Evolutionary conservation across 1,140 invertebrate genomes (phyloP).

Genomic region (Aphaenogaster rudis): DNA sequence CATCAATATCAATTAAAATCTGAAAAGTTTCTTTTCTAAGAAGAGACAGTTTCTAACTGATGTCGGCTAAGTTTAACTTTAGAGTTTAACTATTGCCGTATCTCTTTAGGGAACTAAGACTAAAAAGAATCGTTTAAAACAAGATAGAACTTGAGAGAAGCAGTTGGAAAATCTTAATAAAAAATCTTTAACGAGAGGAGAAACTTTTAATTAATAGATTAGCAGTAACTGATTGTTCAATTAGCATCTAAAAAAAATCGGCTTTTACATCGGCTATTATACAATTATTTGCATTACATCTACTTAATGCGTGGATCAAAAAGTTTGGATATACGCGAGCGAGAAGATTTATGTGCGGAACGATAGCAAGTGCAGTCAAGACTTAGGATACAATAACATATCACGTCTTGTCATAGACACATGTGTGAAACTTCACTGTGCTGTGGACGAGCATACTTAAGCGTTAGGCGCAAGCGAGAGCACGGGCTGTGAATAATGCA

Average conservation of each 20-base stretch:
- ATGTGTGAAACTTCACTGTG: conserved; percentile 19
- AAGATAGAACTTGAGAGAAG: neutral
- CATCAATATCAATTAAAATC: conserved; percentile 12
- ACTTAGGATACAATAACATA: conserved; percentile 65
- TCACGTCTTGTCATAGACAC: conserved; percentile 64
- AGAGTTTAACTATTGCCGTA: neutral
- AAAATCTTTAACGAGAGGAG: neutral
- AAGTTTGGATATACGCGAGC: conserved; percentile 20
- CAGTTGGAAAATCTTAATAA: neutral
- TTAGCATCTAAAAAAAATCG: neutral
- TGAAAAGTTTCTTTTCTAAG: conserved; percentile 14
- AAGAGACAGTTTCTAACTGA: conserved; percentile 7
- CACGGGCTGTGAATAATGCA: conserved; percentile 75
- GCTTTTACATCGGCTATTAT: neutral
- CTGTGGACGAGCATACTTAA: conserved; percentile 66
- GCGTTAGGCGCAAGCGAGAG: conserved; percentile 65
- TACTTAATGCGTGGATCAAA: neutral
- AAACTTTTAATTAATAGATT: conserved; percentile 25
- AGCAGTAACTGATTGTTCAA: neutral
- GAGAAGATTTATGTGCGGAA: neutral
- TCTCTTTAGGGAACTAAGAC: neutral
- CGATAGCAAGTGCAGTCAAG: conserved; percentile 30
- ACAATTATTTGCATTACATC: neutral
- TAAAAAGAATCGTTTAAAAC: neutral
- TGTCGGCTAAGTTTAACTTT: conserved; percentile 2